phyloP scores from a whole-genome alignment of 2,888 invertebrate species.

The Tetragonisca angustula region DNA sequence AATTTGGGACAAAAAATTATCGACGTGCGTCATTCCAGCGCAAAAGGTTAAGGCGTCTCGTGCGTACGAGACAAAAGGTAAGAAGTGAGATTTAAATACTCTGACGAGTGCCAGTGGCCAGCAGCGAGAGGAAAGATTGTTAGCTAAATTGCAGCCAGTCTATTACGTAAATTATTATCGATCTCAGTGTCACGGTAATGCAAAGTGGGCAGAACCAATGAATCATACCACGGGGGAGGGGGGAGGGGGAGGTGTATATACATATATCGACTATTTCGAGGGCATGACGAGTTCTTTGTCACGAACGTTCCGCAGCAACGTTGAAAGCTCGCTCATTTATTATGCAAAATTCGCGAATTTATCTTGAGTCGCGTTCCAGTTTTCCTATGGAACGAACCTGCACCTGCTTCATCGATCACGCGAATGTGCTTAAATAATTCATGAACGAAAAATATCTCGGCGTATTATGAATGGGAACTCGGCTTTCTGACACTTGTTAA shows the following conservation, averaged over 20 bases:
- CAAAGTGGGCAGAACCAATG: slow-evolving; percentile 57
- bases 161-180: slow-evolving; percentile 63
- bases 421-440: slow-evolving; percentile 1
- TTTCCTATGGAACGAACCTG: background rate
- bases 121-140: slow-evolving; percentile 31
- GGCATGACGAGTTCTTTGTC: slow-evolving; percentile 47
- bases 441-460: background rate
- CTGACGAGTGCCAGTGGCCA: background rate
- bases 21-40: too few relatives aligned
- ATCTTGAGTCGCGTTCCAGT: slow-evolving; percentile 4
- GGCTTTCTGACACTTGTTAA: background rate
- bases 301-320: background rate
- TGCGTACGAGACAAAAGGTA: background rate
- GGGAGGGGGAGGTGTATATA: too few relatives aligned
- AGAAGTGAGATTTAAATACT: background rate
- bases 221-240: slow-evolving; percentile 44
- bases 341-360: slow-evolving; percentile 23
- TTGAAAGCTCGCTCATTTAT: slow-evolving; percentile 9
- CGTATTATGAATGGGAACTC: slow-evolving; percentile 7
- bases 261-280: slow-evolving; percentile 53
- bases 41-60: background rate
- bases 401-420: background rate
- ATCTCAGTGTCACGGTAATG: slow-evolving; percentile 43
- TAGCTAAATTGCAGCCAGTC: slow-evolving; percentile 41
- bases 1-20: too few relatives aligned